Evolutionary conservation across 2,888 invertebrate genomes (phyloP).

Genomic region (Xanthorhoe spadicearia): DNA sequence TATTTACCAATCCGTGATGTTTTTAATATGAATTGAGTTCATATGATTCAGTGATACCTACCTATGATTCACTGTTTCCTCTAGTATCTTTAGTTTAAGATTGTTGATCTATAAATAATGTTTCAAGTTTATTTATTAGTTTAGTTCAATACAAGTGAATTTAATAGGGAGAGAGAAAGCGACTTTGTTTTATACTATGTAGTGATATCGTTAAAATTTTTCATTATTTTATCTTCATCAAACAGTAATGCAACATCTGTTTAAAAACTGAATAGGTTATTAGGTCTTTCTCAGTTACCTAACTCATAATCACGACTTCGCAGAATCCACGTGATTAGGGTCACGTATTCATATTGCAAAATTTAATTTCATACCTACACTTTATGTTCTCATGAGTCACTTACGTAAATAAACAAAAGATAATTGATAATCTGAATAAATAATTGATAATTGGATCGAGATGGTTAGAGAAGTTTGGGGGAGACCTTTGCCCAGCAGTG

Average conservation of each 20-base stretch:
- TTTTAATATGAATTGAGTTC: conserved; percentile 5
- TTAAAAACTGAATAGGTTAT: not conserved
- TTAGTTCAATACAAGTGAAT: no score
- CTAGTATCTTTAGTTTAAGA: conserved; percentile 7
- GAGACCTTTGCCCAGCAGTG: no score
- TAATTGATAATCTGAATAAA: no score
- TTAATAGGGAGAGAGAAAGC: no score
- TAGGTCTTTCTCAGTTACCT: conserved; percentile 12
- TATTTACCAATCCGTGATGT: not conserved
- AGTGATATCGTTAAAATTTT: no score
- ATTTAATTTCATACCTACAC: conserved; percentile 6
- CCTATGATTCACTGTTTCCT: conserved; percentile 17
- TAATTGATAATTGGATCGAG: no score
- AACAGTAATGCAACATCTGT: not conserved
- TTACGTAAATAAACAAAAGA: not conserved
- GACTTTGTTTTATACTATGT: no score
- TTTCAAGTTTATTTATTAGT: no score
- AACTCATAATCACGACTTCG: conserved; percentile 21
- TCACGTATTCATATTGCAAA: conserved; percentile 43
- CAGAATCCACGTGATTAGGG: conserved; percentile 40
- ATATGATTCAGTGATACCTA: not conserved
- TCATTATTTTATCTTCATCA: not conserved
- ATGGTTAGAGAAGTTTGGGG: no score
- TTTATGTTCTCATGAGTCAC: conserved; percentile 15
- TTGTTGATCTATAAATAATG: no score